Evolutionary conservation across 2,888 invertebrate genomes (phyloP).

Genomic region (Andrena marginata): DNA sequence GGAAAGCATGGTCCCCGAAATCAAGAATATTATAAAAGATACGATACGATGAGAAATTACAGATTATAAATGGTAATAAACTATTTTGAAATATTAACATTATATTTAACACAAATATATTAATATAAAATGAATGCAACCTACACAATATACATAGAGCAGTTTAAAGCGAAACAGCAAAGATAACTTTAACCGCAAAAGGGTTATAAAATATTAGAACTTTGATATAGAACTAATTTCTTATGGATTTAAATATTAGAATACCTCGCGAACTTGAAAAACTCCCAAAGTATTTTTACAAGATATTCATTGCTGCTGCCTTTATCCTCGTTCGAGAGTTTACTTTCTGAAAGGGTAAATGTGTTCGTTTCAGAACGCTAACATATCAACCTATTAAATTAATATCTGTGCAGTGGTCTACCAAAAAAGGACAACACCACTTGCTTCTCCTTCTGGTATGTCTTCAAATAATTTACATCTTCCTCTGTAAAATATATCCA

Average conservation of each 20-base stretch:
- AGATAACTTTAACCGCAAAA: too few relatives aligned
- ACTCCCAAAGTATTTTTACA: constrained; percentile 74
- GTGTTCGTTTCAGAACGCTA: background rate
- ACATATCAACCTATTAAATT: background rate
- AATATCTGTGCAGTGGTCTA: constrained; percentile 48
- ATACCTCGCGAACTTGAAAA: constrained; percentile 77
- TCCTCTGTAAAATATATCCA: constrained; percentile 74
- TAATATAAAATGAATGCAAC: too few relatives aligned
- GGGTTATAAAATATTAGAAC: background rate
- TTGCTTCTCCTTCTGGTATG: constrained; percentile 68
- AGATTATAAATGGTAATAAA: too few relatives aligned
- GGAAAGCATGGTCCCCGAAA: too few relatives aligned
- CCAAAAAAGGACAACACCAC: constrained; percentile 73
- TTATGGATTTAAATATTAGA: background rate
- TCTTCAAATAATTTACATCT: constrained; percentile 70
- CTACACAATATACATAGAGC: too few relatives aligned
- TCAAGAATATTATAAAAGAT: too few relatives aligned
- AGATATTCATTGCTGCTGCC: constrained; percentile 60
- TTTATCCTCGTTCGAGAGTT: constrained; percentile 11
- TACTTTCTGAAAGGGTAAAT: constrained; percentile 47
- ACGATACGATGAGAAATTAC: too few relatives aligned
- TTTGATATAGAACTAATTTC: background rate
- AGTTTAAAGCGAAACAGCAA: too few relatives aligned
- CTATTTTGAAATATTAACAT: too few relatives aligned
- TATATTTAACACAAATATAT: too few relatives aligned